Percentiles rank a stretch among this genome's conserved stretches.
phyloP scores from a whole-genome alignment of 2,888 invertebrate species.

The Drosophila mercatorum region DNA sequence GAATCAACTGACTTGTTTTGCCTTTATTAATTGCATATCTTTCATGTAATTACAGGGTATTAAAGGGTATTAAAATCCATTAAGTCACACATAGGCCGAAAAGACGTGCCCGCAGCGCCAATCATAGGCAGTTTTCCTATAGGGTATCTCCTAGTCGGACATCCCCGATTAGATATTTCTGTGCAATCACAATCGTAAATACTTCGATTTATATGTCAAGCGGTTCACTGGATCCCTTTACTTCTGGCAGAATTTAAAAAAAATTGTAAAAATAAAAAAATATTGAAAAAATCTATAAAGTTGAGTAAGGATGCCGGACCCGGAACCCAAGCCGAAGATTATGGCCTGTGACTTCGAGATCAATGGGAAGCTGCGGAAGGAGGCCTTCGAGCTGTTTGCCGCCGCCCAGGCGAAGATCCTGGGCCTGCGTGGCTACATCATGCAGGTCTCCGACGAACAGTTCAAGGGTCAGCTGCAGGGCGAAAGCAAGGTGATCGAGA shows the following conservation, averaged over 20 bases:
- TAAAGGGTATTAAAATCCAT: no score
- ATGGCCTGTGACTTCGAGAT: conserved; percentile 65
- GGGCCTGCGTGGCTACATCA: conserved; percentile 61
- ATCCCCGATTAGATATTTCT: no score
- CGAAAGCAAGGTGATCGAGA: conserved; percentile 59
- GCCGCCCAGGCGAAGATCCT: conserved; percentile 46
- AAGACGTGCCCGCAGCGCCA: no score
- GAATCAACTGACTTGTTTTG: no score
- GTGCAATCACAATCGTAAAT: no score
- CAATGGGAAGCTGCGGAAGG: conserved; percentile 45
- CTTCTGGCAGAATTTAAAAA: neutral
- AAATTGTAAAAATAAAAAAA: no score
- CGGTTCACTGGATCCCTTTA: neutral
- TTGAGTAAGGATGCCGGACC: conserved; percentile 31
- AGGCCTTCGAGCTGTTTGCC: conserved; percentile 62
- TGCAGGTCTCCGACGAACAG: conserved; percentile 22
- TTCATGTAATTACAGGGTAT: no score
- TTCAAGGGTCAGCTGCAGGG: conserved; percentile 58
- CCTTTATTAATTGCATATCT: no score
- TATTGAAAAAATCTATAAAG: neutral
- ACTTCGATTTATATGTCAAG: no score
- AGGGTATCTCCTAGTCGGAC: no score
- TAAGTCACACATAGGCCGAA: no score
- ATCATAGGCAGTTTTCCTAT: no score
- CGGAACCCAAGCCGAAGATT: neutral